Base-by-base conservation (phyloP, 2,797 vertebrate species). In the Fistularia commersonii region DNA sequence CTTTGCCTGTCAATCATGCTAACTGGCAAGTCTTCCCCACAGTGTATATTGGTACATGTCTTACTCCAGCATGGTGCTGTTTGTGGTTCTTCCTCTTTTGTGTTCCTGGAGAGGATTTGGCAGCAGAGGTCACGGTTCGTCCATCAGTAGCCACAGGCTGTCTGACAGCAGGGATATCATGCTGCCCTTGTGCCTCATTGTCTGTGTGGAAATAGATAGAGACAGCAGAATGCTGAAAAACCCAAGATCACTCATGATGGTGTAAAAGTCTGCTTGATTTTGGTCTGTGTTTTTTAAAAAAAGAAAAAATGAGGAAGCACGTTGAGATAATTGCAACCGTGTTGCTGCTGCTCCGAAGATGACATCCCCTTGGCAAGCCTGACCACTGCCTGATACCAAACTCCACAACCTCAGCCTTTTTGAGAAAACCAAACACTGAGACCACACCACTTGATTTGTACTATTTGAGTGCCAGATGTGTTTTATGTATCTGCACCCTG, bases 371-470 rank as follows among this genome's bases (percentile, higher is more conserved):
- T 52, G 48, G 48, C 42, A 57, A 31, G 13, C 31, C 35, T 6
- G 45, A 31, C 32, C 45, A 11, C 23, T 36, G 40, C 40, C 57
- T 64, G 41, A 64, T 72, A 69, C 51, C 36, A 35, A 58, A 52
- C 41, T 48, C 54, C 15, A 31, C 37, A 42, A 37, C 14, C 15
- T 56, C 34, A 52, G 23, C 4, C 10, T 44, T 55, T 51, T 35
- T 67, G 39, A 50, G 32, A 45, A 34, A 46, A 15, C 54, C 14
- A 12, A 6, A 45, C 8, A 23, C 23, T 2, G 23, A 23, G 23
- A 23, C 23, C 4, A 23, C 23, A 23, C 23, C 23, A 23, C 23
- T 23, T 23, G 23, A 23, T 23, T 23, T 23, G 23, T 23, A n/a
- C n/a, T n/a, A n/a, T n/a, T n/a, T n/a, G 23, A 23, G 23, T 23